Evolutionary conservation across 2,113 vertebrate genomes (phyloP).

Genomic region (Chamaea fasciata): DNA sequence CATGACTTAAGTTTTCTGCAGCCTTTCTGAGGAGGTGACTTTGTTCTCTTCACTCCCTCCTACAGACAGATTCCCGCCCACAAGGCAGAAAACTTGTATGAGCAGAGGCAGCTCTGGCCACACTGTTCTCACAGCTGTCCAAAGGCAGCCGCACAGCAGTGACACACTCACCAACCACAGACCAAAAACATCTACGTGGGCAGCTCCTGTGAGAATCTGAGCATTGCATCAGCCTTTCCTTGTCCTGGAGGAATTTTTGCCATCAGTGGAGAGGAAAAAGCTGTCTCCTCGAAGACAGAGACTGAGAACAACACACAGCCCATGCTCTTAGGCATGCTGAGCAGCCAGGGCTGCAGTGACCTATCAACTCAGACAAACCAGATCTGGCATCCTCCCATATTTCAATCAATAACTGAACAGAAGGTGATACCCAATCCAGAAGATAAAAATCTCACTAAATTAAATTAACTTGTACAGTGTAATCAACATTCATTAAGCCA

Average conservation of each 20-base stretch:
- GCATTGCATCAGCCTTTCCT: neutral
- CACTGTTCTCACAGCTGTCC: neutral
- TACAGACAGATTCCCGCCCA: neutral
- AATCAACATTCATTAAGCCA: slow-evolving; percentile 77
- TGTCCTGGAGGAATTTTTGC: neutral
- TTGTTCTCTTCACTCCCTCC: neutral
- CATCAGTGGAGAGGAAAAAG: neutral
- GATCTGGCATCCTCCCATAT: neutral
- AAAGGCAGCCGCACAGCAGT: neutral
- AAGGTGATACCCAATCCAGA: slow-evolving; percentile 61
- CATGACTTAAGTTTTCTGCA: neutral
- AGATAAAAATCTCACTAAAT: slow-evolving; percentile 72
- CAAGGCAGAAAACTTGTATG: neutral
- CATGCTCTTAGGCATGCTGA: rapidly evolving
- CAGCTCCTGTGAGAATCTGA: neutral
- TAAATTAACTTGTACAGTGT: slow-evolving; percentile 72
- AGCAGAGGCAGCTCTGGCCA: neutral
- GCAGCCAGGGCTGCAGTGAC: neutral
- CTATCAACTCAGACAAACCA: neutral
- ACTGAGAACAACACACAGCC: rapidly evolving
- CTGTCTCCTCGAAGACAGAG: neutral
- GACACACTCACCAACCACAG: neutral
- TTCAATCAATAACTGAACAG: slow-evolving; percentile 63
- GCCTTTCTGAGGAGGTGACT: neutral
- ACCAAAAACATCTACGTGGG: neutral